phyloP scores from a whole-genome alignment of 2,113 vertebrate species.

The Recurvirostra avosetta region DNA sequence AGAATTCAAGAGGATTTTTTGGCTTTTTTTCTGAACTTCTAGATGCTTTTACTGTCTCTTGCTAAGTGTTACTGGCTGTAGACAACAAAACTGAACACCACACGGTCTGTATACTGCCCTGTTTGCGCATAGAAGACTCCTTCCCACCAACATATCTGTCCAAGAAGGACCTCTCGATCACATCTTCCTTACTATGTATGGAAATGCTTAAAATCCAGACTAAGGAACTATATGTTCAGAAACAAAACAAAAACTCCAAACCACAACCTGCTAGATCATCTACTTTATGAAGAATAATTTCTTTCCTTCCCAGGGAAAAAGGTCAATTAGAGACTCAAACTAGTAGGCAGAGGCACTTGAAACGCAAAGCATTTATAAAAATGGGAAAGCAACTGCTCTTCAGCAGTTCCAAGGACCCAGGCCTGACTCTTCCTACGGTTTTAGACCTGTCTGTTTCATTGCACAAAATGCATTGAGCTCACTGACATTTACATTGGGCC shows the following conservation, averaged over 20 bases:
- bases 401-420: neutral
- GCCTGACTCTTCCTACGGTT: neutral
- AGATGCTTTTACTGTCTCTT: neutral
- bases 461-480: neutral
- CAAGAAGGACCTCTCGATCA: fast-evolving
- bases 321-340: neutral
- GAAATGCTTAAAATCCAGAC: neutral
- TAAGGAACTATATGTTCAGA: neutral
- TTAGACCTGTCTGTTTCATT: neutral
- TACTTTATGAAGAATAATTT: neutral
- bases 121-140: neutral
- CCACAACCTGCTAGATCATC: neutral
- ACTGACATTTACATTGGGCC: neutral
- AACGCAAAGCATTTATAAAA: neutral
- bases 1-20: neutral
- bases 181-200: neutral
- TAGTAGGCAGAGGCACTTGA: neutral
- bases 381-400: neutral
- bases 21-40: neutral
- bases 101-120: neutral
- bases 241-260: neutral
- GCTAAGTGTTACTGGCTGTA: neutral
- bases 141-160: neutral
- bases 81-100: neutral
- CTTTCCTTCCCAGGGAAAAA: neutral